These are phyloP conservation scores for Atractosteus spatula DNA, from an alignment of 2,113 vertebrate species.

Conservation along the genomic window DNA sequence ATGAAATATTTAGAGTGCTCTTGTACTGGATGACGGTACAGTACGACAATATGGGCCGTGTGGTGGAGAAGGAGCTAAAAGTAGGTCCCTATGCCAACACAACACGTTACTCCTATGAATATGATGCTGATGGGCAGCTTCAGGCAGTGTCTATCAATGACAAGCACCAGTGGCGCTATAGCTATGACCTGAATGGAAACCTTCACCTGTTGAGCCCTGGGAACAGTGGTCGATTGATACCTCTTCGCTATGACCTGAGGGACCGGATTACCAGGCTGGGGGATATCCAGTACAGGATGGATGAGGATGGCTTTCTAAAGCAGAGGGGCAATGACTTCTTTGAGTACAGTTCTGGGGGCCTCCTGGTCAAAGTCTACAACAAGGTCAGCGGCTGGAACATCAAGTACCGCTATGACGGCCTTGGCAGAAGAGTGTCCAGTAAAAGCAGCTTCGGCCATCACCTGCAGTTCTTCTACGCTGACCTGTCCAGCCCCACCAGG, in stretches of 20 bases:
- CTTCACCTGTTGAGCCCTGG: slow-evolving; percentile 91
- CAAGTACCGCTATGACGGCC: slow-evolving; percentile 88
- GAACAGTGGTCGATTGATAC: slow-evolving; percentile 90
- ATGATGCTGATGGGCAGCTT: slow-evolving; percentile 89
- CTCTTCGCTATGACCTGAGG: slow-evolving; percentile 86
- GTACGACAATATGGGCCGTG: slow-evolving; percentile 97
- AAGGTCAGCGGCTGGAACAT: slow-evolving; percentile 85
- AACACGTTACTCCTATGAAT: slow-evolving; percentile 92
- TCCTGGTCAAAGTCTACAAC: slow-evolving; percentile 89
- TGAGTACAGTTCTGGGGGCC: slow-evolving; percentile 89
- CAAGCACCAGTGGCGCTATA: slow-evolving; percentile 94
- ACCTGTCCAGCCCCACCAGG: slow-evolving; percentile 87
- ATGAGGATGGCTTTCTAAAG: slow-evolving; percentile 92
- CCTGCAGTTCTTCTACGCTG: slow-evolving; percentile 96
- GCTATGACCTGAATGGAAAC: slow-evolving; percentile 96
- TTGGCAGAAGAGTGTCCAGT: slow-evolving; percentile 91
- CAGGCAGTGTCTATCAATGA: slow-evolving; percentile 95
- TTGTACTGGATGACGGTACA: slow-evolving; percentile 99
- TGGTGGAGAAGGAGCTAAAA: slow-evolving; percentile 92
- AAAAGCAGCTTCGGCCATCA: slow-evolving; percentile 81
- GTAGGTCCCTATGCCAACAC: slow-evolving; percentile 98
- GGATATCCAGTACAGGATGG: slow-evolving; percentile 88
- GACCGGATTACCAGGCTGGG: slow-evolving; percentile 92
- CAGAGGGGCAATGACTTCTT: slow-evolving; percentile 92
- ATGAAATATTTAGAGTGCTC: slow-evolving; percentile 95